Evolutionary conservation across 53 echinoderm and acorn worm species (phyloP).

Genomic region (Arbacia lixula): DNA sequence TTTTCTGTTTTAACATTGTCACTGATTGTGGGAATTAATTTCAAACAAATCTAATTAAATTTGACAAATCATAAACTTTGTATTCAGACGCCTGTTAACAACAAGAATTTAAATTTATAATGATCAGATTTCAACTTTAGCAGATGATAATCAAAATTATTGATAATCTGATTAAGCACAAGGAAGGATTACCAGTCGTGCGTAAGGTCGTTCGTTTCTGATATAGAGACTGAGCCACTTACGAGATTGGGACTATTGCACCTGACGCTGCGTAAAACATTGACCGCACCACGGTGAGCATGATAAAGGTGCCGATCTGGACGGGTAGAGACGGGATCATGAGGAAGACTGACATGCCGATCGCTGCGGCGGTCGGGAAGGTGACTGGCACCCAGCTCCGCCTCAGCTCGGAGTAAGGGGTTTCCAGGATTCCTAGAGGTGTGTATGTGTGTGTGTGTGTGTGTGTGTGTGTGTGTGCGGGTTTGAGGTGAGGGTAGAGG

Average conservation of each 20-base stretch:
- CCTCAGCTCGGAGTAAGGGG: neutral
- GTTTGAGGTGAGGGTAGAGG: neutral
- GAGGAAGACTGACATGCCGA: neutral
- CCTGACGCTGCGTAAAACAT: constrained; percentile 18
- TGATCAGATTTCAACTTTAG: no score
- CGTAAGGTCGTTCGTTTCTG: no score
- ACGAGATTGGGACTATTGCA: constrained; percentile 18
- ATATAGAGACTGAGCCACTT: no score
- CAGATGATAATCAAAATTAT: no score
- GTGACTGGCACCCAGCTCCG: constrained; percentile 11
- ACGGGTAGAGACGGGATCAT: constrained; percentile 20
- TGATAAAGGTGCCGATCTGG: neutral
- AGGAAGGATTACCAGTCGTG: no score
- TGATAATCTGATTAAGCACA: no score
- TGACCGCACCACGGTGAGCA: neutral
- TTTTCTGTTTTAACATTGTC: no score
- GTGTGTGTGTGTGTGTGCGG: neutral
- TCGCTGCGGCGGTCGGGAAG: neutral
- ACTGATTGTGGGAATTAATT: no score
- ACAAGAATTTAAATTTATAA: no score
- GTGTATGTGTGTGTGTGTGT: neutral
- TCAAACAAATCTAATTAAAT: no score
- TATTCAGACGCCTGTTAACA: no score
- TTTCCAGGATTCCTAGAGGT: neutral
- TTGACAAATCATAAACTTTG: no score